phyloP scores from a whole-genome alignment of 1,140 invertebrate species.

The Anoplolepis gracilipes region DNA sequence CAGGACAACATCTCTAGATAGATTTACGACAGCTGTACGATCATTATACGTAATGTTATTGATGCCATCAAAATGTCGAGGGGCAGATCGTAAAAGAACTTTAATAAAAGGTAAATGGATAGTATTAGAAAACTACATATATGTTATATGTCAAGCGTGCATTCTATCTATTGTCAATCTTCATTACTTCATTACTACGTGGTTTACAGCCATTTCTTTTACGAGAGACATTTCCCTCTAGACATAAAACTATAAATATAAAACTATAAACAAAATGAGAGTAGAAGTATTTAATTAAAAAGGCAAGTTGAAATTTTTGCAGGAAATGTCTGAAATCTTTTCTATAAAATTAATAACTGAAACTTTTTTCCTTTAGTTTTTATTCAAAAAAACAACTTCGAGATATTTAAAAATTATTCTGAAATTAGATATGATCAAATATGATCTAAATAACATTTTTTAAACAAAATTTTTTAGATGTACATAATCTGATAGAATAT shows the following conservation, averaged over 20 bases:
- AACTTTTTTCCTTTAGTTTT: neutral
- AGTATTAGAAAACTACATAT: neutral
- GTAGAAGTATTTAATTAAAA: neutral
- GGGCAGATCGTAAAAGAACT: neutral
- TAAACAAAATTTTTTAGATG: neutral
- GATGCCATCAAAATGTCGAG: conserved; percentile 12
- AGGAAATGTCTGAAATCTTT: neutral
- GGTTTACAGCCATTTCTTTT: conserved; percentile 11
- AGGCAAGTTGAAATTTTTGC: neutral
- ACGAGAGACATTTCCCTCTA: neutral
- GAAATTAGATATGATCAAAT: neutral
- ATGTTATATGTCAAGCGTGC: neutral
- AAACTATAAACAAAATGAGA: neutral
- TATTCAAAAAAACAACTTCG: neutral
- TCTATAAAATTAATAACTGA: neutral
- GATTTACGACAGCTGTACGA: conserved; percentile 3
- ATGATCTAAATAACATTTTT: neutral
- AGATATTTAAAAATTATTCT: neutral
- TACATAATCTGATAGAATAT: neutral
- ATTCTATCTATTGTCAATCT: conserved; percentile 32
- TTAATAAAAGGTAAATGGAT: conserved; percentile 20
- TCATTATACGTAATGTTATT: conserved; percentile 4
- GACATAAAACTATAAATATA: too few relatives aligned
- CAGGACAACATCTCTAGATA: neutral
- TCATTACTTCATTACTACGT: conserved; percentile 32